Conservation (phyloP, 2,888 invertebrate species). For the Tridacna crocea region DNA sequence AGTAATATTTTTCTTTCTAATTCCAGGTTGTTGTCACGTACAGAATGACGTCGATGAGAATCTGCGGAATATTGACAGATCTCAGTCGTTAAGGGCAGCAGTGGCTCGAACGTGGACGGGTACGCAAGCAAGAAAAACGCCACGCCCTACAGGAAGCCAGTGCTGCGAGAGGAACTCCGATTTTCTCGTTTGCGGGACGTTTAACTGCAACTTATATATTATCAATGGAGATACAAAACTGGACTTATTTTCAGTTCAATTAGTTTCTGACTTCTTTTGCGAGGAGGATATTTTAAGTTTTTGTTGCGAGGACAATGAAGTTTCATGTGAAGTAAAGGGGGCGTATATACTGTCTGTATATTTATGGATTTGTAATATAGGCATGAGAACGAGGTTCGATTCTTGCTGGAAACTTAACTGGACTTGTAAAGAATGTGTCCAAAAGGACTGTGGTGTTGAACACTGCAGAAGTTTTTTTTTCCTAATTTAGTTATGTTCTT, state of each 20-base stretch:
- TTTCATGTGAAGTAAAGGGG: neutral
- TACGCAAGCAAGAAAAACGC: neutral
- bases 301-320: neutral
- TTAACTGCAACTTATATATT: neutral
- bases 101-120: neutral
- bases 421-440: too few species aligned
- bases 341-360: too few species aligned
- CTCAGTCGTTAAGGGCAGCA: neutral
- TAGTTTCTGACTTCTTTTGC: neutral
- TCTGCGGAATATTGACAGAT: slow-evolving; percentile 1
- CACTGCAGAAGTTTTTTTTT: slow-evolving; percentile 25
- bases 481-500: slow-evolving; percentile 52
- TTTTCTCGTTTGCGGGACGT: neutral
- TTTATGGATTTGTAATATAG: too few species aligned
- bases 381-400: too few species aligned
- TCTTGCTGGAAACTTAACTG: too few species aligned
- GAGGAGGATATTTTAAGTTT: neutral
- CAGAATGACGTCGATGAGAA: slow-evolving; percentile 18
- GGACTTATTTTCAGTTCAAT: slow-evolving; percentile 13
- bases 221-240: neutral
- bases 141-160: neutral
- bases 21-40: slow-evolving; percentile 64
- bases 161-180: neutral
- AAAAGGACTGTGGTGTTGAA: slow-evolving; percentile 30
- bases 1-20: neutral